Evolutionary conservation across 2,888 invertebrate species (phyloP), one percentile per base, ranked within the genome.

Genomic region (Andrena praecox): DNA sequence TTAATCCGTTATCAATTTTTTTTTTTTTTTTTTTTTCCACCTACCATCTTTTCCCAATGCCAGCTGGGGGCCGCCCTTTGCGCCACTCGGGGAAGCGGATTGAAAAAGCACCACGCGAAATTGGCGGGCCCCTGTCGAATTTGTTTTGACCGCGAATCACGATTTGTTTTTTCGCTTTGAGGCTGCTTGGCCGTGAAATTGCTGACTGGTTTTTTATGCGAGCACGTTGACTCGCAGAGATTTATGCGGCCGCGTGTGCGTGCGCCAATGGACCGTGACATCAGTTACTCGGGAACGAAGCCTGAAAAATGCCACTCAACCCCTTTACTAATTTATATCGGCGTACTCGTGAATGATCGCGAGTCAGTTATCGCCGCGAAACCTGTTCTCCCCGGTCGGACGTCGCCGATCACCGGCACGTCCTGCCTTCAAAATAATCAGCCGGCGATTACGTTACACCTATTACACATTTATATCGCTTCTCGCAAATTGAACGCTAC

Each of bases 121-220:
- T 86, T 78, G 80, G 74, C 54, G 74, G n/a, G 8, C 76, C 69
- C 77, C 73, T 79, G 79, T 66, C 78, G 77, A 77, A 82, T 77
- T 80, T 72, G 74, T 86, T 88, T 84, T 69, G 84, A 80, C 86
- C 75, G 75, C 77, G 68, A 68, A 77, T 71, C 71, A 52, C 72
- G 50, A 73, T 77, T 75, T 69, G 80, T 70, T 81, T 77, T 79
- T 79, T 71, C 72, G 69, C 77, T 74, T 72, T 69, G 76, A 60
- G 59, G 20, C 69, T 66, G 80, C 70, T 86, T 81, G 84, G 70
- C 83, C 84, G 84, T 83, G 82, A 89, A 89, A 87, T 89, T 84
- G 77, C 80, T 76, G 76, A 75, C 79, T 80, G 79, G 80, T 85
- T 88, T 84, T 78, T 82, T 75, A 77, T 84, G 75, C 78, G 62